These are phyloP conservation scores for Lordiphosa collinella DNA, from an alignment of 1,140 invertebrate species.

Conservation along the genomic window DNA sequence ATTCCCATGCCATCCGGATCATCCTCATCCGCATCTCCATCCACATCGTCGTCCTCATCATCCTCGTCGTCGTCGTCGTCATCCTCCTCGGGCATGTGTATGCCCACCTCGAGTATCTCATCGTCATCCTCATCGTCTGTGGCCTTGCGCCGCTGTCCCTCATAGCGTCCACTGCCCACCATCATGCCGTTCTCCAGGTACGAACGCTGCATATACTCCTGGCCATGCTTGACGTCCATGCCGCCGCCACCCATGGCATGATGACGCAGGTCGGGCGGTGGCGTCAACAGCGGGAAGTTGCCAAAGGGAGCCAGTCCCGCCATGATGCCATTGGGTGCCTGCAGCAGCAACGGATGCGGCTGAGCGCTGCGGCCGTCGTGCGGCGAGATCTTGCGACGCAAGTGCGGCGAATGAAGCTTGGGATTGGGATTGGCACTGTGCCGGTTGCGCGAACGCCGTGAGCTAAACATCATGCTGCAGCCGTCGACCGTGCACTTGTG, in stretches of 20 bases:
- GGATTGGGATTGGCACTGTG: conserved; percentile 99
- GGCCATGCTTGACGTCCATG: conserved; percentile 80
- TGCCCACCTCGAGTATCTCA: conserved; percentile 63
- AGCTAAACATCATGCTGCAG: conserved; percentile 99
- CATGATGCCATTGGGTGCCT: conserved; percentile 85
- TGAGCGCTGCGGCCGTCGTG: conserved; percentile 94
- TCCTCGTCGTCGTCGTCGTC: conserved; percentile 36
- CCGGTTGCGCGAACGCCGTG: conserved; percentile 94
- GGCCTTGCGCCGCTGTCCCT: conserved; percentile 33
- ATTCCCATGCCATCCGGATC: conserved; percentile 81
- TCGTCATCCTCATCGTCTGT: conserved; percentile 37
- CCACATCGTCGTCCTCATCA: conserved; percentile 63
- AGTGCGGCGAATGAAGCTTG: conserved; percentile 97
- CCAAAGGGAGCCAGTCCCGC: conserved; percentile 86
- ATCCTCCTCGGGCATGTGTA: conserved; percentile 72
- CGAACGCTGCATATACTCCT: conserved; percentile 69
- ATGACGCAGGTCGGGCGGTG: conserved; percentile 86
- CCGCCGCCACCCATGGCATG: conserved; percentile 81
- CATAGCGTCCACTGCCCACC: conserved; percentile 37
- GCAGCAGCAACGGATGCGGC: conserved; percentile 88
- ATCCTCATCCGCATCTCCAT: conserved; percentile 63
- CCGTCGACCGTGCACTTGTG: conserved; percentile 99
- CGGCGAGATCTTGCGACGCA: conserved; percentile 94
- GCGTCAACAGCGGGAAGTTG: conserved; percentile 87
- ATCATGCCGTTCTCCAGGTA: conserved; percentile 78